A percentile compares a stretch with the other conserved stretches of the same genome.
Evolutionary conservation across 2,113 vertebrate species (phyloP).

Genomic region (Hymenochirus boettgeri): DNA sequence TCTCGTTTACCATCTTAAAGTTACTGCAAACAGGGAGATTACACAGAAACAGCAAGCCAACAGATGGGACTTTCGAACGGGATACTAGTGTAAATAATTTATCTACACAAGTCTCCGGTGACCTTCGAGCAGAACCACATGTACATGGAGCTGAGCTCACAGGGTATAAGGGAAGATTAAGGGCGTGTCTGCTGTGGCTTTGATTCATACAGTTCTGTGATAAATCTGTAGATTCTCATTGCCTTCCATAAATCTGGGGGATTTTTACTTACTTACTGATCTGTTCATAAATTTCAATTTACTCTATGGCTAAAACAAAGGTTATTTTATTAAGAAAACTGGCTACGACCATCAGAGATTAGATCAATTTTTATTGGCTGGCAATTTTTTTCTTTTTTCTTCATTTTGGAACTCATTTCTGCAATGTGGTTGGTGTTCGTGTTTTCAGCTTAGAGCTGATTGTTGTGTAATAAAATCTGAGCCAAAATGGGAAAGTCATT

Average conservation of each 20-base stretch:
- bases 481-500: too few species aligned
- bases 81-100: constrained; percentile 44
- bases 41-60: constrained; percentile 38
- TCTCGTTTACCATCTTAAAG: constrained; percentile 40
- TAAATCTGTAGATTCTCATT: neutral
- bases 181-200: constrained; percentile 19
- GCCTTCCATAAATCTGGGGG: neutral
- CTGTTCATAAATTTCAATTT: too few species aligned
- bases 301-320: too few species aligned
- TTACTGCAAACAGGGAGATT: constrained; percentile 44
- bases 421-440: too few species aligned
- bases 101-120: constrained; percentile 38
- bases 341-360: too few species aligned
- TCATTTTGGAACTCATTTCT: too few species aligned
- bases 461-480: too few species aligned
- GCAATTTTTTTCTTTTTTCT: too few species aligned
- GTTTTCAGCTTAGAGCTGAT: too few species aligned
- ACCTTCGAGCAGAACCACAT: constrained; percentile 38
- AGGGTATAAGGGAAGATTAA: constrained; percentile 19
- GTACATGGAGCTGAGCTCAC: constrained; percentile 27
- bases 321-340: too few species aligned
- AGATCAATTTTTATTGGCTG: too few species aligned
- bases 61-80: constrained; percentile 41
- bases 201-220: neutral
- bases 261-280: constrained; percentile 11